These are phyloP conservation scores for Brachirus orientalis DNA, from an alignment of 2,113 vertebrate species.

Conservation along the genomic window DNA sequence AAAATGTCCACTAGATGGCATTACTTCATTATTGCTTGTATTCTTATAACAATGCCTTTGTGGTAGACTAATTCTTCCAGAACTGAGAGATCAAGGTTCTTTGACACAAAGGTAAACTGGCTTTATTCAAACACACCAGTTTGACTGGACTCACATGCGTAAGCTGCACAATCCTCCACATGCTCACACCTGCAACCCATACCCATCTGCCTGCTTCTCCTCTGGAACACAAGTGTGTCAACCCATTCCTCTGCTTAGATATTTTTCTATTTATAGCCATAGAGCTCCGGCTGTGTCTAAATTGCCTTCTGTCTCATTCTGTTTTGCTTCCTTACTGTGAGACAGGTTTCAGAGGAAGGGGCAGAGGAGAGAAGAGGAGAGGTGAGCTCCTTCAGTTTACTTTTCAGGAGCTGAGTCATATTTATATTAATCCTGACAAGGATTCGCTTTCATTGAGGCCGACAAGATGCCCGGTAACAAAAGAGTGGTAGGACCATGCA, in stretches of 20 bases:
- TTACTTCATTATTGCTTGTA: background rate
- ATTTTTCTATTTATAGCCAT: constrained; percentile 70
- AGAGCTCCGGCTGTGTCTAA: constrained; percentile 38
- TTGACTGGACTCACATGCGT: background rate
- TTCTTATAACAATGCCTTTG: constrained; percentile 5
- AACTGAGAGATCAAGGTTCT: background rate
- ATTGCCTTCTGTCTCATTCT: constrained; percentile 52
- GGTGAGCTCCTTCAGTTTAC: constrained; percentile 37
- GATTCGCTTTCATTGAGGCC: constrained; percentile 27
- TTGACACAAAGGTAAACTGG: background rate
- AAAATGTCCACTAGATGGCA: constrained; percentile 62
- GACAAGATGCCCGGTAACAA: background rate
- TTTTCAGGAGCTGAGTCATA: constrained; percentile 16
- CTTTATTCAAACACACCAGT: constrained; percentile 5
- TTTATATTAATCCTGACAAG: constrained; percentile 17
- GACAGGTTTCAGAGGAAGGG: no score
- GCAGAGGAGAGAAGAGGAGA: background rate
- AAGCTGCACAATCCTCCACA: constrained; percentile 3
- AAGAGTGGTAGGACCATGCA: background rate
- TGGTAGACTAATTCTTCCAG: background rate
- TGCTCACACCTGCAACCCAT: constrained; percentile 33
- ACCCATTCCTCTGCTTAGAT: constrained; percentile 53
- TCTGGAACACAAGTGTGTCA: constrained; percentile 42
- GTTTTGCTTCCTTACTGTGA: constrained; percentile 56
- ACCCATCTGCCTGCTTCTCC: constrained; percentile 1